Conservation (phyloP, 2,888 invertebrate species). For the Torymus auratus region DNA sequence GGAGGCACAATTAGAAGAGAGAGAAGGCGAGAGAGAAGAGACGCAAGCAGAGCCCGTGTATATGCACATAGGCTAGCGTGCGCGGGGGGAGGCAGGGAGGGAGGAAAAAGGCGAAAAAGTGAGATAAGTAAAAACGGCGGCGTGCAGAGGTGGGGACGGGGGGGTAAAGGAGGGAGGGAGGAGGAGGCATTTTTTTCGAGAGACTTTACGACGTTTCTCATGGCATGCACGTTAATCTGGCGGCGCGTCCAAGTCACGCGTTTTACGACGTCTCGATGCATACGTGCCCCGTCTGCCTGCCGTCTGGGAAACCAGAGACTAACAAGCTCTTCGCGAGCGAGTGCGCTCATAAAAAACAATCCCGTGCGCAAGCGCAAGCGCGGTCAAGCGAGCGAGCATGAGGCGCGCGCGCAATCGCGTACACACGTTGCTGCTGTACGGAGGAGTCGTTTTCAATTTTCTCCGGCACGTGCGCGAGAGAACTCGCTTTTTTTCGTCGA, state of each 20-base stretch:
- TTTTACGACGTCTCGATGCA: constrained; percentile 70
- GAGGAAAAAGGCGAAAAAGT: constrained; percentile 14
- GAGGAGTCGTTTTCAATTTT: constrained; percentile 11
- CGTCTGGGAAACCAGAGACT: constrained; percentile 69
- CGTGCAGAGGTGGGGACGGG: background rate
- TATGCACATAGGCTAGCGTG: background rate
- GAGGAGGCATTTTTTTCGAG: constrained; percentile 47
- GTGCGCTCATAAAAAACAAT: constrained; percentile 43
- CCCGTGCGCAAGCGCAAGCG: background rate
- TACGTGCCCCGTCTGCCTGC: constrained; percentile 72
- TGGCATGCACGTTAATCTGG: constrained; percentile 68
- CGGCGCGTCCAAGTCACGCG: constrained; percentile 72
- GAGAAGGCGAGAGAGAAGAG: constrained; percentile 31
- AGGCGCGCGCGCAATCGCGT: constrained; percentile 33
- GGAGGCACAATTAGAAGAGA: constrained; percentile 46
- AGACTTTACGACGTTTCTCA: constrained; percentile 58
- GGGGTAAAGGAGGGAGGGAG: background rate
- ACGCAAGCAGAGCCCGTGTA: background rate
- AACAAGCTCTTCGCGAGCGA: constrained; percentile 58
- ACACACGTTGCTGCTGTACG: constrained; percentile 29
- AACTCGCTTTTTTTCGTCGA: no score
- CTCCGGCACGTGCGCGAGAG: background rate
- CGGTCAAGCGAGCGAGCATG: background rate
- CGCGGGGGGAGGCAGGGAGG: constrained; percentile 7
- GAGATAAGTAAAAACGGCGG: background rate